Evolutionary conservation across 30 jellyfish, hydroid and myxozoan species (phyloP).

Genomic region (Chrysaora quinquecirrha): DNA sequence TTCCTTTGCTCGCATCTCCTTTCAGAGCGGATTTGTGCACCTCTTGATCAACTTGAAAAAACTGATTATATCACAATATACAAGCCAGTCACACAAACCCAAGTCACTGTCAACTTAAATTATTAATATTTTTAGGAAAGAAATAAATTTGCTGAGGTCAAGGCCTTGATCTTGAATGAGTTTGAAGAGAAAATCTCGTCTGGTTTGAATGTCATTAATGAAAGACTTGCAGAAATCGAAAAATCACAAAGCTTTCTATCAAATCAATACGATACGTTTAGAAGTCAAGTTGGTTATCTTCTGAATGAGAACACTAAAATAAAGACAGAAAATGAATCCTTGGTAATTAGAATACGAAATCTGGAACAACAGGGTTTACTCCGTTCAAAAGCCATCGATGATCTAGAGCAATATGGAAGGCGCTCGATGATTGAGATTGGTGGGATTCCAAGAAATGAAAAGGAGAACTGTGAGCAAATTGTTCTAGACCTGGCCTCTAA

Average conservation of each 20-base stretch:
- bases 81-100: too few relatives aligned
- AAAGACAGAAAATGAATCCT: not conserved
- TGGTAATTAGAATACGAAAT: not conserved
- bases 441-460: not conserved
- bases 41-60: too few relatives aligned
- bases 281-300: not conserved
- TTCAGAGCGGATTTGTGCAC: too few relatives aligned
- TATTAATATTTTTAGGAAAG: too few relatives aligned
- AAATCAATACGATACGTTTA: not conserved
- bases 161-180: not conserved
- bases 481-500: conserved; percentile 3
- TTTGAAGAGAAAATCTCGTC: not conserved
- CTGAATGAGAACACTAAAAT: not conserved
- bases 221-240: not conserved
- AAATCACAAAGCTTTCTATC: not conserved
- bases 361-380: not conserved
- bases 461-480: conserved; percentile 1
- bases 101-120: too few relatives aligned
- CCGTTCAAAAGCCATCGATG: not conserved
- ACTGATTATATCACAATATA: too few relatives aligned
- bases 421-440: not conserved
- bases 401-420: conserved; percentile 13
- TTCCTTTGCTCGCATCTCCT: too few relatives aligned
- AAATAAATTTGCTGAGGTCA: too few relatives aligned
- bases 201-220: not conserved